These are phyloP conservation scores for Micrasema minimum DNA, from an alignment of 1,140 invertebrate genomes.

Conservation along the genomic window DNA sequence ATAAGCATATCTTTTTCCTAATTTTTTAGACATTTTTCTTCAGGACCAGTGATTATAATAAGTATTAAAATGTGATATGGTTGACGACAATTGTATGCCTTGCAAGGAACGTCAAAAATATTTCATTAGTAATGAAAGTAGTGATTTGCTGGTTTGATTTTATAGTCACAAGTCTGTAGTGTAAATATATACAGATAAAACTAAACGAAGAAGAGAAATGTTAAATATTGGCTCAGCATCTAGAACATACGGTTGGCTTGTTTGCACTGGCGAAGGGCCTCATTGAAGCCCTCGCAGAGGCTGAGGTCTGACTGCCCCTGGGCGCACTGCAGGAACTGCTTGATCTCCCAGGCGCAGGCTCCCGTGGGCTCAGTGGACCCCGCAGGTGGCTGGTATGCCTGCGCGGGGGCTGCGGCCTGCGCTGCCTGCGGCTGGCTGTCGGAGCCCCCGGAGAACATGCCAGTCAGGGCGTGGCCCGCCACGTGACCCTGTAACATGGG, in stretches of 20 bases:
- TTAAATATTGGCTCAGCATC: constrained; percentile 5
- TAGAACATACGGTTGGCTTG: constrained; percentile 63
- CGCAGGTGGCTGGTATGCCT: constrained; percentile 59
- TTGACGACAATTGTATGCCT: no score
- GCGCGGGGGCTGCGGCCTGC: constrained; percentile 59
- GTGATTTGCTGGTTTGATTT: no score
- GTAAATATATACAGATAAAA: background rate
- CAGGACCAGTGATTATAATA: no score
- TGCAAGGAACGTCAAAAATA: no score
- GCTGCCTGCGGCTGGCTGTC: constrained; percentile 66
- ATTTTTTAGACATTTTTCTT: no score
- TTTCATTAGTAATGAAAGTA: no score
- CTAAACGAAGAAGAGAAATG: background rate
- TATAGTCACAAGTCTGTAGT: background rate
- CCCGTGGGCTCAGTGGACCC: constrained; percentile 69
- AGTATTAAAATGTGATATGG: no score
- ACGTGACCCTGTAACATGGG: constrained; percentile 80
- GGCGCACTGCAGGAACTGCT: constrained; percentile 90
- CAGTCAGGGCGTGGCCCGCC: constrained; percentile 85
- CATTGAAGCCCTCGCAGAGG: constrained; percentile 93
- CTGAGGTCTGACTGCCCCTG: constrained; percentile 84
- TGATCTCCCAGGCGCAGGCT: constrained; percentile 88
- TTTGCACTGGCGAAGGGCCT: constrained; percentile 92
- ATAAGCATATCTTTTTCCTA: no score
- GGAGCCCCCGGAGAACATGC: constrained; percentile 80